phyloP scores from a whole-genome alignment of 2,113 vertebrate genomes.

The Miniopterus natalensis region DNA sequence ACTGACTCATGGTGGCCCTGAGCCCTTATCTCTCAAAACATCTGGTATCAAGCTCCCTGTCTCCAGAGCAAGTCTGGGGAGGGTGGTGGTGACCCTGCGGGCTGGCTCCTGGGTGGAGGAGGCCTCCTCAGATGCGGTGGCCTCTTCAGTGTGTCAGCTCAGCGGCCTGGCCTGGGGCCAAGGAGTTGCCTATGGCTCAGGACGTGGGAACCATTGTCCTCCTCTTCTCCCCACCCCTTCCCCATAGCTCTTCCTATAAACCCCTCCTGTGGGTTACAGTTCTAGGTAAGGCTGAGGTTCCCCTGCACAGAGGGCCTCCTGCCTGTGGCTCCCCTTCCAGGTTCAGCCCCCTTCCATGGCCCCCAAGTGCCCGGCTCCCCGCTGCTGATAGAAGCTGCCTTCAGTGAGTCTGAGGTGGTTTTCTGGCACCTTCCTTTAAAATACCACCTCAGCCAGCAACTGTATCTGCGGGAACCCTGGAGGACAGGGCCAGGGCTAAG shows the following conservation, averaged over 20 bases:
- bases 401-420: neutral
- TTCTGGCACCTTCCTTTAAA: neutral
- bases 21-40: neutral
- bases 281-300: neutral
- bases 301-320: neutral
- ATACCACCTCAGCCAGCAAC: neutral
- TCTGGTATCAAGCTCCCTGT: neutral
- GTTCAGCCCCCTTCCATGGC: neutral
- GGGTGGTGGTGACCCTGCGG: neutral
- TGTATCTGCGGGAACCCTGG: neutral
- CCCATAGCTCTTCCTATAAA: neutral
- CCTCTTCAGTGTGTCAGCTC: neutral
- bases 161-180: neutral
- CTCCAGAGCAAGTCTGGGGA: neutral
- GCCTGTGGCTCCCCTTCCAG: neutral
- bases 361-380: neutral
- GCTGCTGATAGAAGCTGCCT: neutral
- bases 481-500: neutral
- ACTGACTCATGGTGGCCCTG: neutral
- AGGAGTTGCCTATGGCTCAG: rapidly evolving
- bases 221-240: neutral
- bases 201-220: neutral
- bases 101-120: neutral
- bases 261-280: neutral
- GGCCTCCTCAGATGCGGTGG: rapidly evolving